These are phyloP conservation scores for Pseudochaenichthys georgianus DNA, from an alignment of 2,797 vertebrate species.

Conservation along the genomic window DNA sequence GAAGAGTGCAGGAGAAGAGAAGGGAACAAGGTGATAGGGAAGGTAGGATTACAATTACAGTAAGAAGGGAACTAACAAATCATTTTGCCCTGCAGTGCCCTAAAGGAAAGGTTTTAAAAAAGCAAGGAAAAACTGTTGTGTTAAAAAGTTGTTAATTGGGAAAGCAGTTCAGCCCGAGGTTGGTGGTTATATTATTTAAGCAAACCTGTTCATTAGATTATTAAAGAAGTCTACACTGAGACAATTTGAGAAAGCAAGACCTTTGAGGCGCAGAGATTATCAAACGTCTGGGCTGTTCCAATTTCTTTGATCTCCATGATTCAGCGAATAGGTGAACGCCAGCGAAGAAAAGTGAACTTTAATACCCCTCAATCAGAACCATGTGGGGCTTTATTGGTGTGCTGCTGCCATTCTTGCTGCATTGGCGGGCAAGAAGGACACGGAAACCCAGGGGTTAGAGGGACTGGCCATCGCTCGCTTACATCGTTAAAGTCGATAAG, in stretches of 20 bases:
- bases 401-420: constrained; percentile 59
- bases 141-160: constrained; percentile 16
- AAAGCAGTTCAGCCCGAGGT: background rate
- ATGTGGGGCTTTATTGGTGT: constrained; percentile 77
- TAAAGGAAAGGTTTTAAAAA: constrained; percentile 15
- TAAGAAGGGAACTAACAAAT: constrained; percentile 26
- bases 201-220: constrained; percentile 32
- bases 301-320: constrained; percentile 48
- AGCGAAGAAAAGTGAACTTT: constrained; percentile 43
- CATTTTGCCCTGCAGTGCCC: constrained; percentile 11
- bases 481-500: constrained; percentile 78
- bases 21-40: constrained; percentile 27
- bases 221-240: constrained; percentile 23
- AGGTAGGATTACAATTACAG: constrained; percentile 39
- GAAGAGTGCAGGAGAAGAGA: background rate
- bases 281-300: constrained; percentile 23
- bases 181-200: constrained; percentile 20
- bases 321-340: constrained; percentile 34
- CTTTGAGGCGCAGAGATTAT: constrained; percentile 42
- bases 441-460: constrained; percentile 64
- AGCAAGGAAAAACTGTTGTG: constrained; percentile 7
- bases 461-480: constrained; percentile 68
- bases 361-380: constrained; percentile 75
- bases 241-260: constrained; percentile 19
- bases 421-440: constrained; percentile 68